Evolutionary conservation across 1,140 invertebrate species (phyloP).

Genomic region (Papilio helenus): DNA sequence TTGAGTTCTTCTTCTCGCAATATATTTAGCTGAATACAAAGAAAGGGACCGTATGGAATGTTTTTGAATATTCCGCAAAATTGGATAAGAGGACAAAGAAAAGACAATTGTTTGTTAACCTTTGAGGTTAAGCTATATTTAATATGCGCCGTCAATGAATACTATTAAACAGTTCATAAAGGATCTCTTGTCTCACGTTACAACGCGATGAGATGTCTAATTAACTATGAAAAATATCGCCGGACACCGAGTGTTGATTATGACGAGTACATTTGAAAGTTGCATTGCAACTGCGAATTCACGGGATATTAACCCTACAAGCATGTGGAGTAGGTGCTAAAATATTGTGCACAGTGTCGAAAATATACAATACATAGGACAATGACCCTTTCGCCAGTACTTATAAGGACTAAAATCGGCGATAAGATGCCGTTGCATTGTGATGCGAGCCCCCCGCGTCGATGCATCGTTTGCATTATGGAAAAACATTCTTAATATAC

Average conservation of each 20-base stretch:
- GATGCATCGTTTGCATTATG: slow-evolving; percentile 44
- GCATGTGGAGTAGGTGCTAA: slow-evolving; percentile 40
- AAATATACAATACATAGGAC: slow-evolving; percentile 26
- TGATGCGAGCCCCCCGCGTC: slow-evolving; percentile 23
- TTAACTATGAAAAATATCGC: slow-evolving; percentile 61
- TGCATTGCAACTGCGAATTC: slow-evolving; percentile 6
- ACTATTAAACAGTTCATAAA: slow-evolving; percentile 49
- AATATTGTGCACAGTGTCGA: slow-evolving; percentile 5
- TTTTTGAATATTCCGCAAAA: background rate
- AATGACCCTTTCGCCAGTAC: slow-evolving; percentile 12
- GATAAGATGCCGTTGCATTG: slow-evolving; percentile 28
- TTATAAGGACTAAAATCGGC: slow-evolving; percentile 29
- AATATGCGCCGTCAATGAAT: slow-evolving; percentile 45
- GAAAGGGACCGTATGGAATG: background rate
- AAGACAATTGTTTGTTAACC: slow-evolving; percentile 8
- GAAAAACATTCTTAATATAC: slow-evolving; percentile 45
- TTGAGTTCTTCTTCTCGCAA: background rate
- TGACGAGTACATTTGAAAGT: slow-evolving; percentile 46
- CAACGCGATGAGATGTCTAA: slow-evolving; percentile 62
- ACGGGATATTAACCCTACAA: slow-evolving; percentile 45
- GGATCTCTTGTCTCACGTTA: slow-evolving; percentile 49
- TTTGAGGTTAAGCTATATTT: slow-evolving; percentile 43
- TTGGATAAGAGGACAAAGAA: slow-evolving; percentile 6
- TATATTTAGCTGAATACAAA: background rate
- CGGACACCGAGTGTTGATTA: slow-evolving; percentile 57